Evolutionary conservation across 2,113 vertebrate species (phyloP), one percentile per base, ranked within the genome.

Genomic region (Hepsetus odoe): DNA sequence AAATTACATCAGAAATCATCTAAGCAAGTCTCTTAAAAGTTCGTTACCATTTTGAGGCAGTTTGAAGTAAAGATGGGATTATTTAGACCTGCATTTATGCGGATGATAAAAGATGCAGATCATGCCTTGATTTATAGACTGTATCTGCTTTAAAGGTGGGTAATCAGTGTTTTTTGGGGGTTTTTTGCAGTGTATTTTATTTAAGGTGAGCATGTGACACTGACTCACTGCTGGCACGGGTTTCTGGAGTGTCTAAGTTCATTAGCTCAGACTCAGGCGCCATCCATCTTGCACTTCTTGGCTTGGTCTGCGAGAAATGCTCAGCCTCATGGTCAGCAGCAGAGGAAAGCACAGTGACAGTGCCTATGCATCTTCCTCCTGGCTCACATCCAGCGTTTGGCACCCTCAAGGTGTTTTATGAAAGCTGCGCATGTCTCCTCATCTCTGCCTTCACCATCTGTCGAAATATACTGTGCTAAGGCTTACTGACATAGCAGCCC

Each of bases 381-480:
- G 58, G 66, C 58, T 44, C 55, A 32, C 49, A 35, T 73, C 13
- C 44, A 22, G 51, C 30, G 38, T 26, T 26, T 22, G 26, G 22
- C 20, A 33, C 59, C 75, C 58, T 74, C 69, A 65, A 22, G 35
- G 42, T 33, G 55, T 22, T 58, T 71, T 55, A 22, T 26, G 59
- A 83, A 32, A 71, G 44, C 49, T 72, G 49, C 26, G 61, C 61
- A 77, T 0, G 32, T 69, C 20, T 72, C 18, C 26, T 66, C 20
- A 3, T 35, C 55, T 46, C 55, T 18, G 3, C 62, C 30, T 72
- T 64, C 58, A 28, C 10, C 40, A 20, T 73, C 46, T 64, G 74
- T 74, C 78, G 74, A 80, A 73, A 80, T 73, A 73, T 73, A 74
- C 78, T 18, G 12, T 14, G 22, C 62, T 68, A 51, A 72, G 59